These are phyloP conservation scores for Brachionus koreanus DNA, from an alignment of 1,140 invertebrate species.

Conservation along the genomic window DNA sequence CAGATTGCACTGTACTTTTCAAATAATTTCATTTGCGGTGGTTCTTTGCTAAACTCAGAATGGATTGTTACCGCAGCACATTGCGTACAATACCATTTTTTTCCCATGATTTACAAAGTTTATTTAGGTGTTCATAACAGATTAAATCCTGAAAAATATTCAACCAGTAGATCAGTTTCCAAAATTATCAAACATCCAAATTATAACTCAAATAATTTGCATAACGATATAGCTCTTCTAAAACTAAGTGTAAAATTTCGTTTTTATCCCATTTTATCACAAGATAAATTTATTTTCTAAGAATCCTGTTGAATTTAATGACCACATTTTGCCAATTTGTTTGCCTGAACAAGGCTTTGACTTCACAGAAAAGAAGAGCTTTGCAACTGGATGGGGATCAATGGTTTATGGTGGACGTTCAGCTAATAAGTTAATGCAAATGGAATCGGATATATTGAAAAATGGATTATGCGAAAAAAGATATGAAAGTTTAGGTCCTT, in stretches of 20 bases:
- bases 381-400: not conserved
- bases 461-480: too few relatives aligned
- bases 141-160: not conserved
- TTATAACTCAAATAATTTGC: not conserved
- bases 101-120: too few relatives aligned
- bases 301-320: not conserved
- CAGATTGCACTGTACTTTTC: too few relatives aligned
- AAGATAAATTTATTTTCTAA: not conserved
- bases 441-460: too few relatives aligned
- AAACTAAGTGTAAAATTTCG: not conserved
- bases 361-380: not conserved
- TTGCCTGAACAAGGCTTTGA: not conserved
- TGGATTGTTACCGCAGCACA: too few relatives aligned
- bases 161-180: not conserved
- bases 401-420: too few relatives aligned
- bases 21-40: too few relatives aligned
- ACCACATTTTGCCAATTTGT: not conserved
- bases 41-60: too few relatives aligned
- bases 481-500: too few relatives aligned
- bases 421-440: not conserved
- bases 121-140: too few relatives aligned
- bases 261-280: not conserved
- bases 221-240: slow-evolving; percentile 4
- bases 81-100: too few relatives aligned
- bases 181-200: not conserved